A percentile compares a stretch with the other conserved stretches of the same genome.
These are phyloP conservation scores for Leptopilina boulardi DNA, from an alignment of 1,140 invertebrate genomes.

Conservation along the genomic window DNA sequence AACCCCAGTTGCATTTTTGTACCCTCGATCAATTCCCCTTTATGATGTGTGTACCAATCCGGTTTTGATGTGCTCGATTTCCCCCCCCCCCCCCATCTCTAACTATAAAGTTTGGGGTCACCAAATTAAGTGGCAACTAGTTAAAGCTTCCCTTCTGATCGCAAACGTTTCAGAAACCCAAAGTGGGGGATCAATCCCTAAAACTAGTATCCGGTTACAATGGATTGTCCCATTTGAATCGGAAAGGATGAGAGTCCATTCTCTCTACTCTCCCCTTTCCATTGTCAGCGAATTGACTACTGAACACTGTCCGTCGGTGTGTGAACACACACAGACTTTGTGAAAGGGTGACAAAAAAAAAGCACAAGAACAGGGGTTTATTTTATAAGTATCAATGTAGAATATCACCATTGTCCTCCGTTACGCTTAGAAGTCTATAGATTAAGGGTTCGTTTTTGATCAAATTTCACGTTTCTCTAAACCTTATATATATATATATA, in stretches of 20 bases:
- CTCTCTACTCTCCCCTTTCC: slow-evolving; percentile 44
- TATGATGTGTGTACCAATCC: slow-evolving; percentile 50
- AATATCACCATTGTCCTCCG: slow-evolving; percentile 69
- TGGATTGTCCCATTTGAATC: slow-evolving; percentile 62
- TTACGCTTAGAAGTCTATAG: slow-evolving; percentile 49
- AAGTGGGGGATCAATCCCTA: slow-evolving; percentile 58
- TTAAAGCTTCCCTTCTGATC: slow-evolving; percentile 60
- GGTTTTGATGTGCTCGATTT: slow-evolving; percentile 42
- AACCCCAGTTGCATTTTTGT: slow-evolving; percentile 51
- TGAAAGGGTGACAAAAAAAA: slow-evolving; percentile 56
- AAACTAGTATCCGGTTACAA: slow-evolving; percentile 70
- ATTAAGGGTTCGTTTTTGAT: slow-evolving; percentile 54
- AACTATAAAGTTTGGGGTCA: slow-evolving; percentile 54
- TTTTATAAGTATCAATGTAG: slow-evolving; percentile 68
- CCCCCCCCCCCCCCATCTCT: slow-evolving; percentile 45
- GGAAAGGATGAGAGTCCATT: slow-evolving; percentile 57
- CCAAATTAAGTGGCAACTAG: slow-evolving; percentile 75
- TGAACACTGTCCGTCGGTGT: slow-evolving; percentile 49
- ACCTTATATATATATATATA: slow-evolving; percentile 26
- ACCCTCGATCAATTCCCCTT: slow-evolving; percentile 56
- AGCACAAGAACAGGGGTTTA: slow-evolving; percentile 58
- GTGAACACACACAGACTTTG: slow-evolving; percentile 43
- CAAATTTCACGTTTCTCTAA: slow-evolving; percentile 55
- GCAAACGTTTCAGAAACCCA: slow-evolving; percentile 57
- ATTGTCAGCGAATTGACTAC: slow-evolving; percentile 73